A percentile compares a stretch with the other conserved stretches of the same genome.
Evolutionary conservation across 2,797 vertebrate genomes (phyloP).

Genomic region (Novumbra hubbsi): DNA sequence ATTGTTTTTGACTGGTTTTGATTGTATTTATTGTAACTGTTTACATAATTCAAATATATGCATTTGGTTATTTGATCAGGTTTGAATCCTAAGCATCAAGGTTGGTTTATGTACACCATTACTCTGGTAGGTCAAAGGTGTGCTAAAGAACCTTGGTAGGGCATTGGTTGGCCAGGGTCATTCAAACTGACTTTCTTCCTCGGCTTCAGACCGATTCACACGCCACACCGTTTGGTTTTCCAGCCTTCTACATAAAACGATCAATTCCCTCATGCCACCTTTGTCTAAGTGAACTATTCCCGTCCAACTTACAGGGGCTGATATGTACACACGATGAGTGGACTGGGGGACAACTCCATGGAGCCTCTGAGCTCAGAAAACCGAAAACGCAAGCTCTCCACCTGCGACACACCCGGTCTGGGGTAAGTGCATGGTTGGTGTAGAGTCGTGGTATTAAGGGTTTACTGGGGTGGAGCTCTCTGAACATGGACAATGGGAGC

Average conservation of each 20-base stretch:
- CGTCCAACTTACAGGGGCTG: conserved; percentile 77
- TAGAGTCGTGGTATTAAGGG: not conserved
- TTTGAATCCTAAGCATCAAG: no score
- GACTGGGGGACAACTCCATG: conserved; percentile 90
- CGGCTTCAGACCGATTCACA: not conserved
- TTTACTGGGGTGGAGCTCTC: not conserved
- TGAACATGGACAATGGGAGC: not conserved
- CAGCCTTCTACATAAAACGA: not conserved
- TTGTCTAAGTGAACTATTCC: not conserved
- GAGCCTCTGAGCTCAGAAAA: conserved; percentile 83
- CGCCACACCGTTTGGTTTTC: not conserved
- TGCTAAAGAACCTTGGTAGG: no score
- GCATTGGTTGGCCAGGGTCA: no score
- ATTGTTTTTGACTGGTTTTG: no score
- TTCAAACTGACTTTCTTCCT: no score
- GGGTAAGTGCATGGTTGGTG: conserved; percentile 70
- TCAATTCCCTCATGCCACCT: not conserved
- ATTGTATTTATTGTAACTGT: no score
- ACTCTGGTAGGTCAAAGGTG: no score
- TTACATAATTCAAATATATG: no score
- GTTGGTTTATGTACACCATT: no score
- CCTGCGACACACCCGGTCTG: conserved; percentile 83
- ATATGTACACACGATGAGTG: conserved; percentile 86
- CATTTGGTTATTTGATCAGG: no score
- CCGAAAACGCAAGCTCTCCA: conserved; percentile 89